Base-by-base conservation (phyloP, 1,140 invertebrate genomes). In the Zophobas atratus region DNA sequence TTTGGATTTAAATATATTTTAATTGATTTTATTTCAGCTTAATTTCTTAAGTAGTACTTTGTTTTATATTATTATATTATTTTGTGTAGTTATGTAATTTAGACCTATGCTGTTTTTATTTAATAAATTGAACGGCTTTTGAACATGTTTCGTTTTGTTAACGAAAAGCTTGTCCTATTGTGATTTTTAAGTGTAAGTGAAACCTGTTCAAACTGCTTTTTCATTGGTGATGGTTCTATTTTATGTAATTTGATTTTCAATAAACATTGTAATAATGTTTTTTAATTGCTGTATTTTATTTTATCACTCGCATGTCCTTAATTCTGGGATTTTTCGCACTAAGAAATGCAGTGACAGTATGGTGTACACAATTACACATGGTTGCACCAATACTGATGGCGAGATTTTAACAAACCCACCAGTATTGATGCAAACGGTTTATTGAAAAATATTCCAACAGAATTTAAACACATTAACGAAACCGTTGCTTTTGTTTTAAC, bases 201-300 rank as follows among this genome's bases (percentile, higher is more conserved):
- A 76, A 67, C 79, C 74, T 82, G 77, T 82, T 79, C 78, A 77
- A 78, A 80, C 53, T 76, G 72, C 71, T 46, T 82, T 76, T 80
- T 81, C 73, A 70, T 74, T 82, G 84, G 84, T 85, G 84, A 84
- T 81, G 84, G 84, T 84, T 77, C 67, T 81, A 82, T 77, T 82
- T 83, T 67, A 82, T 83, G 82, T 84, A 81, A 75, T 81, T 80
- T 80, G 81, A 81, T 80, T 84, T 81, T 82, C 49, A 84, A 85
- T 84, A 85, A 85, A 85, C 82, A 84, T 80, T 84, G 77, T 82
- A 80, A 84, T 81, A 80, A 84, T 83, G 81, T 83, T 84, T 85
- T 80, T 82, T 77, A 81, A 81, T 76, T 80, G 77, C 81, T 82
- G 82, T 85, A 84, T 85, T 84, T 84, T 85, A 79, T 82, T 84